These are phyloP conservation scores for Xestia ashworthii DNA, from an alignment of 2,888 invertebrate species.

Conservation along the genomic window DNA sequence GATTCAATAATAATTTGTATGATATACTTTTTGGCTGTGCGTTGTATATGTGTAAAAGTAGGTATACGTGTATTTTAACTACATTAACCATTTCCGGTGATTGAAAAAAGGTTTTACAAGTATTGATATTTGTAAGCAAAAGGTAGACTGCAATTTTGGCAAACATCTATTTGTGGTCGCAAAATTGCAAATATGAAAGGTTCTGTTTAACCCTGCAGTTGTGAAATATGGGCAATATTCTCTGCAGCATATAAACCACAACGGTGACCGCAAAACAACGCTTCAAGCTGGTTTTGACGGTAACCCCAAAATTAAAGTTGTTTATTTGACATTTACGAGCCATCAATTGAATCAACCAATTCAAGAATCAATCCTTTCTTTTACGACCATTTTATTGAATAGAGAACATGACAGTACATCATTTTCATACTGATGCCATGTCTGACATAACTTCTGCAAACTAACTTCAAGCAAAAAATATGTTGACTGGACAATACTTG, in stretches of 20 bases:
- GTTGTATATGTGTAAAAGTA: not conserved
- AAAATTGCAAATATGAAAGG: not conserved
- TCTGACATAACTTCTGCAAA: not conserved
- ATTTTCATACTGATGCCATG: not conserved
- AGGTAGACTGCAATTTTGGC: not conserved
- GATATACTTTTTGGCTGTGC: slow-evolving; percentile 53
- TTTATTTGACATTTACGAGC: slow-evolving; percentile 16
- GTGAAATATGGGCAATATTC: slow-evolving; percentile 5
- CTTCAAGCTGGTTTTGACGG: slow-evolving; percentile 12
- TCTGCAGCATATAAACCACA: slow-evolving; percentile 5
- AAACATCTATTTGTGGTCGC: slow-evolving; percentile 3
- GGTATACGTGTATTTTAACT: not conserved
- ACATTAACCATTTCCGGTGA: not conserved
- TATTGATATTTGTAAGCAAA: not conserved
- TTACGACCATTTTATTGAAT: not conserved
- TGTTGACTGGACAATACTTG: not conserved
- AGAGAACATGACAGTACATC: not conserved
- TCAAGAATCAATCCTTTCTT: slow-evolving; percentile 3
- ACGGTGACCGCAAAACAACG: slow-evolving; percentile 24
- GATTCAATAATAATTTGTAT: slow-evolving; percentile 16
- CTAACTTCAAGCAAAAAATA: not conserved
- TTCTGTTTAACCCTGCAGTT: not conserved
- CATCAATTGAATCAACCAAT: slow-evolving; percentile 12
- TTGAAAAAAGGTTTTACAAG: not conserved
- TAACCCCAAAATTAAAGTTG: slow-evolving; percentile 16